Evolutionary conservation across 2,797 vertebrate species (phyloP).

Genomic region (Cynopterus sphinx): DNA sequence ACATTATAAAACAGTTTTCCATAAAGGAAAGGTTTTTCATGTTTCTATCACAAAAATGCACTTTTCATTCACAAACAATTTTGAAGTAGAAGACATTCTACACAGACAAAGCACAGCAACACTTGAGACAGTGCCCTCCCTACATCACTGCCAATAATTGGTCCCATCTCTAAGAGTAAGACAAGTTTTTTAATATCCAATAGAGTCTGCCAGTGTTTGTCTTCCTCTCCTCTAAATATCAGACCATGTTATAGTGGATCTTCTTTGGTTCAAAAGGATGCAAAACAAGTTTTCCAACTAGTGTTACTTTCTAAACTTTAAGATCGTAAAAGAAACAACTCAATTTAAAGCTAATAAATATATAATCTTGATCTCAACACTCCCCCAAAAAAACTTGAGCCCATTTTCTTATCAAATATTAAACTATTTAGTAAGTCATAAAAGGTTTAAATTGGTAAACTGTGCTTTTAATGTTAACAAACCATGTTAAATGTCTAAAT

Average conservation of each 20-base stretch:
- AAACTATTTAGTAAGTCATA: conserved; percentile 2
- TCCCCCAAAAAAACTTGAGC: background rate
- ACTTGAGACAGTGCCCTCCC: background rate
- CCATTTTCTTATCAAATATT: conserved; percentile 42
- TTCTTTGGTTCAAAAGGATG: background rate
- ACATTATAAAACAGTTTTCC: background rate
- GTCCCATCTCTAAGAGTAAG: background rate
- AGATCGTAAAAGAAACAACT: conserved; percentile 41
- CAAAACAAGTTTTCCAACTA: conserved; percentile 52
- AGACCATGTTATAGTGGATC: background rate
- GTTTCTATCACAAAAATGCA: conserved; percentile 13
- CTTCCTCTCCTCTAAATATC: background rate
- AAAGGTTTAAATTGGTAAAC: conserved; percentile 36
- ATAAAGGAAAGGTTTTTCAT: background rate
- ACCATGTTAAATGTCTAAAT: conserved; percentile 5
- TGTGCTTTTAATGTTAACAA: conserved; percentile 28
- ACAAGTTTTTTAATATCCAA: background rate
- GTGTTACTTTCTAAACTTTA: background rate
- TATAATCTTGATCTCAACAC: conserved; percentile 34
- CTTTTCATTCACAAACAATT: background rate
- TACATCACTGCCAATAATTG: background rate
- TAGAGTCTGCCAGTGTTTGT: background rate
- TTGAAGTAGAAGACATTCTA: background rate
- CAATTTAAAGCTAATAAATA: conserved; percentile 28
- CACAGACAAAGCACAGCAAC: background rate